Percentiles rank a stretch among this genome's conserved stretches.
phyloP scores from a whole-genome alignment of 2,113 vertebrate species.

The Phylloscopus whistleri region DNA sequence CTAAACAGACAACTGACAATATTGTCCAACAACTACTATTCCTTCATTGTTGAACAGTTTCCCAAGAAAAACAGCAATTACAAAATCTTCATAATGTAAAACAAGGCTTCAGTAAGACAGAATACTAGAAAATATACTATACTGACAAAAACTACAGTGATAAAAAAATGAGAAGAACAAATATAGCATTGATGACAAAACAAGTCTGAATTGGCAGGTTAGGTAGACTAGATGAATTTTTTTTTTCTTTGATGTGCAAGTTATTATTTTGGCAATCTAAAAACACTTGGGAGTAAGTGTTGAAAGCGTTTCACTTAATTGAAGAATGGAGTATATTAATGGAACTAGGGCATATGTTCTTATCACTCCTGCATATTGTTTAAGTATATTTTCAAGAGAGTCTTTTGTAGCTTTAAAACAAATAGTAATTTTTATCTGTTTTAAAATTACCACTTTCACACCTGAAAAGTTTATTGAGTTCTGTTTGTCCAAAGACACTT shows the following conservation, averaged over 20 bases:
- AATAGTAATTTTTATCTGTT: neutral
- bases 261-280: neutral
- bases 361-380: neutral
- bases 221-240: neutral
- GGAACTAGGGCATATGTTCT: neutral
- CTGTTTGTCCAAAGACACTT: neutral
- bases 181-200: rapidly evolving
- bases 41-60: neutral
- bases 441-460: neutral
- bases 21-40: neutral
- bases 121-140: neutral
- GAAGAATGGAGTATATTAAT: neutral
- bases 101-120: neutral
- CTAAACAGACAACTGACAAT: neutral
- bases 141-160: neutral
- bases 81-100: neutral
- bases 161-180: neutral
- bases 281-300: neutral
- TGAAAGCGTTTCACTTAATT: neutral
- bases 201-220: neutral
- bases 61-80: neutral
- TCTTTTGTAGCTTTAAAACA: neutral
- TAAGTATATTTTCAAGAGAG: neutral
- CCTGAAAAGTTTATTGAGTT: neutral
- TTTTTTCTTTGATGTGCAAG: neutral